Evolutionary conservation across 2,113 vertebrate genomes (phyloP).

Genomic region (Tachuris rubrigastra): DNA sequence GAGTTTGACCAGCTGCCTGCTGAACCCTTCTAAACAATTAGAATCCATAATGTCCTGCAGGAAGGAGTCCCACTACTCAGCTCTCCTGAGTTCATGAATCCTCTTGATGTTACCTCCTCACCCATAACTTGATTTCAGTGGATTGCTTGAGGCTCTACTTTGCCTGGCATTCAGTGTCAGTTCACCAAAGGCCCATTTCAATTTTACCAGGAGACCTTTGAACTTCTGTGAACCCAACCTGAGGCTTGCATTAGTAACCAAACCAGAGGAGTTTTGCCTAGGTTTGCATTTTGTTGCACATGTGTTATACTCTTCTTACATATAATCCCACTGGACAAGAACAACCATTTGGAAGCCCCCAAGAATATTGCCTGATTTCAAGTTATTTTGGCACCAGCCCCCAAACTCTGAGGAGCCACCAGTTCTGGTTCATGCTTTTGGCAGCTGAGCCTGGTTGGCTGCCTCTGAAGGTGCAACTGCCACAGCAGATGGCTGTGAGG

Average conservation of each 20-base stretch:
- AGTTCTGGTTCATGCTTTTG: background rate
- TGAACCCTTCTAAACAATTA: background rate
- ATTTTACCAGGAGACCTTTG: background rate
- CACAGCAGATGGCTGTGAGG: background rate
- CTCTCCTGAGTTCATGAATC: background rate
- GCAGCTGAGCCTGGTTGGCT: background rate
- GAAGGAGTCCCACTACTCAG: background rate
- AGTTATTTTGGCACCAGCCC: background rate
- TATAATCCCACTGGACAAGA: background rate
- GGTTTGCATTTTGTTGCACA: background rate
- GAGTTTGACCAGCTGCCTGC: background rate
- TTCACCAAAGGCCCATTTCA: background rate
- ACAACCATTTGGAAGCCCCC: background rate
- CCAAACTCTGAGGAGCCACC: background rate
- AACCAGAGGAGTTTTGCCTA: background rate
- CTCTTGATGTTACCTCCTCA: background rate
- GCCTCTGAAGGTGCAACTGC: background rate
- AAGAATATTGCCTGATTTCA: background rate
- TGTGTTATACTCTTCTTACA: background rate
- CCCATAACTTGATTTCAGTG: background rate
- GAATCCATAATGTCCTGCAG: background rate
- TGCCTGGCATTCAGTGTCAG: background rate
- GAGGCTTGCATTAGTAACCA: background rate
- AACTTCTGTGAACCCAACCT: background rate
- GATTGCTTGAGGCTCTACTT: background rate